Evolutionary conservation across 2,113 vertebrate genomes (phyloP).

Genomic region (Cebidichthys violaceus): DNA sequence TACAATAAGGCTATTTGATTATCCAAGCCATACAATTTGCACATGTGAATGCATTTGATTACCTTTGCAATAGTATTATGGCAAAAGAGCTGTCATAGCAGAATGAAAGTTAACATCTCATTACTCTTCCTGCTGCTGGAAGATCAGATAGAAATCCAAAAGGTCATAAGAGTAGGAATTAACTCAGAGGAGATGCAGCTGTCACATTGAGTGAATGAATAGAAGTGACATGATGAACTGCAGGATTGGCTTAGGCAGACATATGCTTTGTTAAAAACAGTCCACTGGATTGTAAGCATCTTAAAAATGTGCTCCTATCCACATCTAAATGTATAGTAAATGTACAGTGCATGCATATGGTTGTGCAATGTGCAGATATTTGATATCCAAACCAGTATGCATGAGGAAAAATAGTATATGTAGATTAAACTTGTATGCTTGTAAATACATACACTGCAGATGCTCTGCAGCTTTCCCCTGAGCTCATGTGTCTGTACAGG

Average conservation of each 20-base stretch:
- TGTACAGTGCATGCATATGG: not conserved
- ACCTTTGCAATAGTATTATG: not conserved
- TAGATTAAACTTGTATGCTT: not conserved
- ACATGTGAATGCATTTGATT: conserved; percentile 6
- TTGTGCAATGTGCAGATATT: not conserved
- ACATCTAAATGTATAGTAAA: not conserved
- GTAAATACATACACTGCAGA: conserved; percentile 5
- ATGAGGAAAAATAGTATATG: not conserved
- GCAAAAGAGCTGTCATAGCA: not conserved
- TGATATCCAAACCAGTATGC: not conserved
- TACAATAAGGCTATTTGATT: not conserved
- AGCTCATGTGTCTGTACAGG: not conserved
- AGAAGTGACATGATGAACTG: not conserved
- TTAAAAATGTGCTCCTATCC: not conserved
- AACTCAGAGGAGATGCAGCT: not conserved
- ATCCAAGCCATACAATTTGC: not conserved
- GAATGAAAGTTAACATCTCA: not conserved
- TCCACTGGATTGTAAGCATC: too few species aligned
- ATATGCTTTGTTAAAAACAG: not conserved
- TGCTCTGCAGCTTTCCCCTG: conserved; percentile 16
- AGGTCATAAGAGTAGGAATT: not conserved
- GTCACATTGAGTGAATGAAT: not conserved
- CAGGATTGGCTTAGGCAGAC: not conserved
- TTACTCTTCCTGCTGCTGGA: not conserved
- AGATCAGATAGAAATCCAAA: conserved; percentile 14